Conservation (phyloP, 2,888 invertebrate genomes). For the Anarsia innoxiella region DNA sequence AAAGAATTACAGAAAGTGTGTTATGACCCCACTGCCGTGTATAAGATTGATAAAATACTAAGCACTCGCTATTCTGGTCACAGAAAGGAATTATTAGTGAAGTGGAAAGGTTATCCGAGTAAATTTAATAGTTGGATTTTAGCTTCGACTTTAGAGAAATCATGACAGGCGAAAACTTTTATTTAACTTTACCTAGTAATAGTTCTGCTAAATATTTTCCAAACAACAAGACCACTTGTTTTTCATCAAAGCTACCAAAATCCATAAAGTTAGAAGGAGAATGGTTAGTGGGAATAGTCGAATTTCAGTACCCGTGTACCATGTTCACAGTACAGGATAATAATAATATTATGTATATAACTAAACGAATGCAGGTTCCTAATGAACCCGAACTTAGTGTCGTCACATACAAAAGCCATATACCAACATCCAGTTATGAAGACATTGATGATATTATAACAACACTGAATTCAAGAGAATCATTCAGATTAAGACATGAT, state of each 20-base stretch:
- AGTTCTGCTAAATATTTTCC: constrained; percentile 22
- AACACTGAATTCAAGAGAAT: no score
- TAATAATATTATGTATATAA: constrained; percentile 16
- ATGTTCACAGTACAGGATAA: constrained; percentile 20
- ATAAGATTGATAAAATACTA: constrained; percentile 21
- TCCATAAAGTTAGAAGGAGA: constrained; percentile 18
- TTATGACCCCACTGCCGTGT: constrained; percentile 16
- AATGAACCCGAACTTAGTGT: constrained; percentile 11
- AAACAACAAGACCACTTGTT: constrained; percentile 19
- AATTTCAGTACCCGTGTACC: no score
- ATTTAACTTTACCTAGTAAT: constrained; percentile 16
- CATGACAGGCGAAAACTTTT: constrained; percentile 23
- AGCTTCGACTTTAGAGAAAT: constrained; percentile 16
- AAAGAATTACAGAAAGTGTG: constrained; percentile 24
- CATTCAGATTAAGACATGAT: constrained; percentile 18
- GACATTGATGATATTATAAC: no score
- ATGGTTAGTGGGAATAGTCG: no score
- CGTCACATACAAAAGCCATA: constrained; percentile 18
- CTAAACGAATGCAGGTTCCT: constrained; percentile 14
- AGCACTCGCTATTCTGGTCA: constrained; percentile 16
- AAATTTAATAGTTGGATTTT: no score
- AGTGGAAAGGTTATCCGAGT: constrained; percentile 27
- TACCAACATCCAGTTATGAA: no score
- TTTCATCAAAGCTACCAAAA: constrained; percentile 15
- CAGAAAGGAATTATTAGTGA: constrained; percentile 25